Evolutionary conservation across 2,797 vertebrate species (phyloP), one percentile per base, ranked within the genome.

Genomic region (Gymnoscopelus microlampas): DNA sequence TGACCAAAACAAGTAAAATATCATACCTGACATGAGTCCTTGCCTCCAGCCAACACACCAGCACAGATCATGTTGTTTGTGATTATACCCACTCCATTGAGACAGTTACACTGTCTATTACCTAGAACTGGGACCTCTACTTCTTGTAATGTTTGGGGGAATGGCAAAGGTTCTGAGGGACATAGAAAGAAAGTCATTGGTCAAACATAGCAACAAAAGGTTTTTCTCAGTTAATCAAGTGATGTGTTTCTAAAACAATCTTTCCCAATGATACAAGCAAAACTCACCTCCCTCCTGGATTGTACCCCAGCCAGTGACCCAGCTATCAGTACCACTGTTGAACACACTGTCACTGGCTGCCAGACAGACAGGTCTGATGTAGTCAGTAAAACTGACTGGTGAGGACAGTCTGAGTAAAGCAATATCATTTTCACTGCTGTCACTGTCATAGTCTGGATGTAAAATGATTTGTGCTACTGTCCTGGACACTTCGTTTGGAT

Each of bases 331-430:
- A 2, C 83, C 90, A 0, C 14, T 82, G 69, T 77, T 70, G 72
- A 93, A 90, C 64, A 70, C 70, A 70, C 90, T 91, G 39, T 19
- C 65, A 63, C 51, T 62, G 1, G 75, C 89, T 81, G 94, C 94
- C 71, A 95, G 87, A 83, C 94, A 95, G 69, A 95, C 88, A 2
- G 95, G 94, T 55, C 85, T 88, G 79, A 95, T 88, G 66, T 79
- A 84, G 68, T 92, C 85, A 32, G 90, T 91, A 81, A 93, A 94
- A 3, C 0, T 14, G 44, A 94, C 73, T 0, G 92, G 67, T 7
- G 1, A 53, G 0, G 56, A 81, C 62, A 96, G 88, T 72, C 14
- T 90, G 66, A 92, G 63, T 66, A 92, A 79, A 77, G 88, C 85
- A 0, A 93, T 86, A 73, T 93, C 89, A 0, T 90, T 90, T 61